These are phyloP conservation scores for Zaprionus gabonicus DNA, from an alignment of 1,140 invertebrate genomes.

Conservation along the genomic window DNA sequence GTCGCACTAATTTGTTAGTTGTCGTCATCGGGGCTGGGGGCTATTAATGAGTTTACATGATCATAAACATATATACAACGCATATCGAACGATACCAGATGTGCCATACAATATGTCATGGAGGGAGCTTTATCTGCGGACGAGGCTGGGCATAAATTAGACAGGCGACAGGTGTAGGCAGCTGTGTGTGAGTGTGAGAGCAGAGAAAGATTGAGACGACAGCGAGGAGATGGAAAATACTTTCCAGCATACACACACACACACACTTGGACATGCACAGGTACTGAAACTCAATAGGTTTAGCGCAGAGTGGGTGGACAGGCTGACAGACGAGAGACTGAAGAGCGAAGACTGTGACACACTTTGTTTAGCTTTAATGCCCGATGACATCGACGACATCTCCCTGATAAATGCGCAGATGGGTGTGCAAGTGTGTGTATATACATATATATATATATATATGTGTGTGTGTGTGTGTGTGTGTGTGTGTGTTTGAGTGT, in stretches of 20 bases:
- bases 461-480: not conserved
- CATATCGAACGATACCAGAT: slow-evolving; percentile 42
- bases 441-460: not conserved
- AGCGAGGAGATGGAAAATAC: slow-evolving; percentile 26
- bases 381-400: slow-evolving; percentile 50
- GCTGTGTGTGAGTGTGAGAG: slow-evolving; percentile 41
- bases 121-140: slow-evolving; percentile 58
- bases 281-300: slow-evolving; percentile 52
- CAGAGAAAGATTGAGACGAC: slow-evolving; percentile 48
- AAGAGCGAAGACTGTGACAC: slow-evolving; percentile 30
- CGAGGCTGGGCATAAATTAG: slow-evolving; percentile 62
- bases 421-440: not conserved
- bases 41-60: slow-evolving; percentile 67
- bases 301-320: slow-evolving; percentile 34
- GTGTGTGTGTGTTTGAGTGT: not conserved
- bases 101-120: slow-evolving; percentile 68
- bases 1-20: slow-evolving; percentile 75
- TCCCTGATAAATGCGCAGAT: slow-evolving; percentile 11
- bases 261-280: not conserved
- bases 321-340: slow-evolving; percentile 19
- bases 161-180: slow-evolving; percentile 71
- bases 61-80: slow-evolving; percentile 42
- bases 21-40: slow-evolving; percentile 46
- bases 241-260: not conserved
- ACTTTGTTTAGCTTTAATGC: slow-evolving; percentile 67